A percentile compares a stretch with the other conserved stretches of the same genome.
Evolutionary conservation across 2,888 invertebrate species (phyloP).

Genomic region (Andricus curvator): DNA sequence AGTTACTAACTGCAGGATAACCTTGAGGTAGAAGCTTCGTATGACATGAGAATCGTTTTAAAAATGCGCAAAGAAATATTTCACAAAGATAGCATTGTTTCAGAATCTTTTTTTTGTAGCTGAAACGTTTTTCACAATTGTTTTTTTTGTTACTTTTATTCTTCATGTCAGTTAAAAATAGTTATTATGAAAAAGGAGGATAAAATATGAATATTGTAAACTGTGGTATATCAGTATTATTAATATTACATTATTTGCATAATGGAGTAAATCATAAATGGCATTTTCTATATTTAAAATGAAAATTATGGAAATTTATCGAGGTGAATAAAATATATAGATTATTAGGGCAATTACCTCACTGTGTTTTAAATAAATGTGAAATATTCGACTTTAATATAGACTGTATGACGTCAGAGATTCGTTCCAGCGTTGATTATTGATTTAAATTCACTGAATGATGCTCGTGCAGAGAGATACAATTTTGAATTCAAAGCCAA

Average conservation of each 20-base stretch:
- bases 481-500: background rate
- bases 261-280: background rate
- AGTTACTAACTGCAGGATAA: background rate
- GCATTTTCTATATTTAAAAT: background rate
- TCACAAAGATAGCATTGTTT: background rate
- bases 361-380: background rate
- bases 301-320: background rate
- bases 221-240: background rate
- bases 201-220: background rate
- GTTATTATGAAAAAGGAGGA: background rate
- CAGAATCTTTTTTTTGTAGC: background rate
- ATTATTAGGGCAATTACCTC: background rate
- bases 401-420: background rate
- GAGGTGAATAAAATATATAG: background rate
- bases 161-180: background rate
- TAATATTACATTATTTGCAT: background rate
- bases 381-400: background rate
- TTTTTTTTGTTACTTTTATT: background rate
- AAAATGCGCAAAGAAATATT: constrained; percentile 1
- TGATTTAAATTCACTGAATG: background rate
- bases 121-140: background rate
- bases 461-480: background rate
- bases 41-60: background rate
- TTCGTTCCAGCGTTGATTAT: background rate
- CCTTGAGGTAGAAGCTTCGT: background rate